Evolutionary conservation across 2,797 vertebrate species (phyloP).

Genomic region (Sebastes kiyomatsui): DNA sequence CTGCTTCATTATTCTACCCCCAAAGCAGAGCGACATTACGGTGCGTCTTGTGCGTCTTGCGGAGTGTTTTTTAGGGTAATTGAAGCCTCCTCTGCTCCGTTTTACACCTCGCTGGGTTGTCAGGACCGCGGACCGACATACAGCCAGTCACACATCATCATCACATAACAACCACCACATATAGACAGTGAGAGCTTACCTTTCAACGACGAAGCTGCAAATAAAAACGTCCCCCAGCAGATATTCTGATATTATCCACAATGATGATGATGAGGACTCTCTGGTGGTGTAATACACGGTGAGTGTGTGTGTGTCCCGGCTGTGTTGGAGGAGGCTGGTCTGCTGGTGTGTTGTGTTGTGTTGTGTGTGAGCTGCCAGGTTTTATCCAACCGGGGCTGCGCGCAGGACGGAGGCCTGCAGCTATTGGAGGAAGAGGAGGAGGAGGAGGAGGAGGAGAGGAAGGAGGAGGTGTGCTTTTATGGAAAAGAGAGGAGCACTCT

Average conservation of each 20-base stretch:
- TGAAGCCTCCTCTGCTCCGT: not conserved
- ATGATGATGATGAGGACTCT: slow-evolving; percentile 23
- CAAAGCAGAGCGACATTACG: not conserved
- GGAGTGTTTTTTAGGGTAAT: not conserved
- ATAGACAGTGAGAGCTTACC: slow-evolving; percentile 52
- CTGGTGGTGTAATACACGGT: not conserved
- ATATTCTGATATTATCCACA: slow-evolving; percentile 74
- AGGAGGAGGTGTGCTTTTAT: slow-evolving; percentile 53
- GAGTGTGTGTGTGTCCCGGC: not conserved
- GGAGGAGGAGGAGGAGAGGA: not conserved
- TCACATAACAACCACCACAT: not conserved
- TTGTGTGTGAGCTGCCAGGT: slow-evolving; percentile 64
- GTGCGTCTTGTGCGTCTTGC: not conserved
- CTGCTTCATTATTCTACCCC: not conserved
- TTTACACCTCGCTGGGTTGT: not conserved
- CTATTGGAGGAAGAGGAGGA: slow-evolving; percentile 75
- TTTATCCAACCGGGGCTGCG: slow-evolving; percentile 79
- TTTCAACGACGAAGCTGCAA: slow-evolving; percentile 41
- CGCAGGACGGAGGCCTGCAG: slow-evolving; percentile 49
- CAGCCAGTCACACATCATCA: not conserved
- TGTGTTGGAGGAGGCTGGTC: slow-evolving; percentile 4
- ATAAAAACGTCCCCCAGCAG: slow-evolving; percentile 24
- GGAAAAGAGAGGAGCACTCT: slow-evolving; percentile 5
- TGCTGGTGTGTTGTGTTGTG: not conserved
- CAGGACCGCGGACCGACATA: not conserved